Evolutionary conservation across 2,888 invertebrate genomes (phyloP).

Genomic region (Sarcophaga subvicina): DNA sequence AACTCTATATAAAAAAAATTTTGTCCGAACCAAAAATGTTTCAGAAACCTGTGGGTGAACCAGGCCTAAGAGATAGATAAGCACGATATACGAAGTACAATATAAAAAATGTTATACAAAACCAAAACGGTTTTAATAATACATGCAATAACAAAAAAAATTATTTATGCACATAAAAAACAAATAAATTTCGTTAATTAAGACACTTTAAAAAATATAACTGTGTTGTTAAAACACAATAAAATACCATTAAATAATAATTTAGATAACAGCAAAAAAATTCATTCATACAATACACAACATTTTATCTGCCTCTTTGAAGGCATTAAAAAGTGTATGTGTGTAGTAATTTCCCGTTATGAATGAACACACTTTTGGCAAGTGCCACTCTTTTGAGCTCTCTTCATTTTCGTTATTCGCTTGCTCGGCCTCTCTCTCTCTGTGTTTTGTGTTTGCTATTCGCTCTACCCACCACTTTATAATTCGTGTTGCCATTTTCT

Average conservation of each 20-base stretch:
- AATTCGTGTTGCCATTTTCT: slow-evolving; percentile 8
- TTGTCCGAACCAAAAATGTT: too few relatives aligned
- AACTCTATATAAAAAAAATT: too few relatives aligned
- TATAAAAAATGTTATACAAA: slow-evolving; percentile 18
- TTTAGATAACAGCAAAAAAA: slow-evolving; percentile 1
- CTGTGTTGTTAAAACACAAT: not conserved
- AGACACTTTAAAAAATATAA: not conserved
- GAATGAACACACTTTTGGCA: slow-evolving; percentile 60
- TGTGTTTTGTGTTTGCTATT: not conserved
- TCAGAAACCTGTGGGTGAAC: too few relatives aligned
- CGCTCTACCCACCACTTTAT: slow-evolving; percentile 11
- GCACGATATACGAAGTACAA: not conserved
- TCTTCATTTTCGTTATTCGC: slow-evolving; percentile 18
- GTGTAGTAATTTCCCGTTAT: slow-evolving; percentile 55
- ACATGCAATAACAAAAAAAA: slow-evolving; percentile 21
- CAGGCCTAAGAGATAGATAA: slow-evolving; percentile 22
- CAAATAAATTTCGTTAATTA: slow-evolving; percentile 2
- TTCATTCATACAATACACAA: slow-evolving; percentile 54
- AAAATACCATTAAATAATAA: slow-evolving; percentile 29
- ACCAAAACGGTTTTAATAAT: slow-evolving; percentile 3
- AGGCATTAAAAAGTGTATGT: slow-evolving; percentile 15
- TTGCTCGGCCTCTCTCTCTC: not conserved
- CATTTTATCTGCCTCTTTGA: slow-evolving; percentile 20
- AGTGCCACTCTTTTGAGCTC: slow-evolving; percentile 11
- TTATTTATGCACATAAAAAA: slow-evolving; percentile 5